Percentiles rank a stretch among this genome's conserved stretches.
Conservation (phyloP, 2,888 invertebrate species). For the Drosophila quinaria region DNA sequence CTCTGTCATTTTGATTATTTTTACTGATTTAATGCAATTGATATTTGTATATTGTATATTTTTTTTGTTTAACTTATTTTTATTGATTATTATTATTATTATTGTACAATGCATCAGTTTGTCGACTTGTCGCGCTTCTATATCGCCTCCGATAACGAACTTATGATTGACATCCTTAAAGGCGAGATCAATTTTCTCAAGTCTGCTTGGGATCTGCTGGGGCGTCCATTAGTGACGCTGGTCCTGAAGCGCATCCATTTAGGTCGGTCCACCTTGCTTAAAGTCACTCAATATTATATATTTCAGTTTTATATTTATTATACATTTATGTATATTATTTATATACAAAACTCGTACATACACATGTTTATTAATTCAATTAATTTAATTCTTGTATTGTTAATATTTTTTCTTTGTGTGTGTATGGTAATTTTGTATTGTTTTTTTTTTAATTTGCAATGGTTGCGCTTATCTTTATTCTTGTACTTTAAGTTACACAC, state of each 20-base stretch:
- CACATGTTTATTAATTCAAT: constrained; percentile 16
- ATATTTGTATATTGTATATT: constrained; percentile 32
- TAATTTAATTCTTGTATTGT: constrained; percentile 21
- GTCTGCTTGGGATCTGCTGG: constrained; percentile 99
- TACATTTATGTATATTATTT: neutral
- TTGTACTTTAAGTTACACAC: constrained; percentile 17
- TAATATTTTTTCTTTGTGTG: constrained; percentile 13
- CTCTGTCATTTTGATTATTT: constrained; percentile 3
- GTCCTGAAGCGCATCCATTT: constrained; percentile 94
- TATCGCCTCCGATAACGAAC: constrained; percentile 98
- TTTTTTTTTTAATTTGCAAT: constrained; percentile 62
- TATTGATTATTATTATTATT: constrained; percentile 52
- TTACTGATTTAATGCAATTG: constrained; percentile 7
- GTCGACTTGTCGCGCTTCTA: constrained; percentile 99
- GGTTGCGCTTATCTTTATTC: constrained; percentile 64
- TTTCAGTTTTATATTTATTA: constrained; percentile 1
- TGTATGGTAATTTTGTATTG: constrained; percentile 28
- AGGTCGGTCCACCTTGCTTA: constrained; percentile 88
- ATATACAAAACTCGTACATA: constrained; percentile 7
- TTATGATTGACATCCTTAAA: constrained; percentile 99
- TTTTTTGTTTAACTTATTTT: constrained; percentile 42
- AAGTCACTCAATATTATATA: constrained; percentile 4
- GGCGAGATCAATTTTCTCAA: constrained; percentile 99
- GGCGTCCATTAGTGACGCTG: constrained; percentile 97
- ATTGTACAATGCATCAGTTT: constrained; percentile 89